These are phyloP conservation scores for Irena cyanogastra DNA, from an alignment of 2,113 vertebrate genomes.

Conservation along the genomic window DNA sequence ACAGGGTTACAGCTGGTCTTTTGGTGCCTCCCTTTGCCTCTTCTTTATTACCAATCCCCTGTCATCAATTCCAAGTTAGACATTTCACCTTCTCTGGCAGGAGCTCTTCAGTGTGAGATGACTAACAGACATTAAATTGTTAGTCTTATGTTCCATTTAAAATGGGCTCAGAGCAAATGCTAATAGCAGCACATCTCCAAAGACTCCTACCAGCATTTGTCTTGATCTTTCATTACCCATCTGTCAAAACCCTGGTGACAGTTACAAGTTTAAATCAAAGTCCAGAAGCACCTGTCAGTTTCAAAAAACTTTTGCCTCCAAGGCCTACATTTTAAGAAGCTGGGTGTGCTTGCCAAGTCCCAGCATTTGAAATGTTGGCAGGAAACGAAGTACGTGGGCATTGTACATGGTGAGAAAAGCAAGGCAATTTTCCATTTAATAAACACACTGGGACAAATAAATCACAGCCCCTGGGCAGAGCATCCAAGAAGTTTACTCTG, in stretches of 20 bases:
- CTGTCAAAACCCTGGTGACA: constrained; percentile 54
- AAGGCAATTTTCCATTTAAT: background rate
- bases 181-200: constrained; percentile 53
- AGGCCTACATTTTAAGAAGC: background rate
- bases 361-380: background rate
- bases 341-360: background rate
- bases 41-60: background rate
- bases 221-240: constrained; percentile 54
- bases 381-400: background rate
- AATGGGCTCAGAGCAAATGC: constrained; percentile 42
- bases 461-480: background rate
- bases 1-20: background rate
- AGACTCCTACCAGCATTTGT: constrained; percentile 47
- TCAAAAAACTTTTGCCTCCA: constrained; percentile 15
- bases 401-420: background rate
- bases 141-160: constrained; percentile 31
- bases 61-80: constrained; percentile 8
- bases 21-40: background rate
- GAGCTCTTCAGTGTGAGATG: constrained; percentile 15
- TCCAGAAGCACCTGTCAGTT: constrained; percentile 32
- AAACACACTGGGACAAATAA: background rate
- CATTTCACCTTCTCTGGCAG: constrained; percentile 23
- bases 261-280: constrained; percentile 38
- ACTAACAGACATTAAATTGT: constrained; percentile 61
- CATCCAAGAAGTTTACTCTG: background rate